A percentile compares a stretch with the other conserved stretches of the same genome.
These are phyloP conservation scores for Dioctria linearis DNA, from an alignment of 2,888 invertebrate genomes.

Conservation along the genomic window DNA sequence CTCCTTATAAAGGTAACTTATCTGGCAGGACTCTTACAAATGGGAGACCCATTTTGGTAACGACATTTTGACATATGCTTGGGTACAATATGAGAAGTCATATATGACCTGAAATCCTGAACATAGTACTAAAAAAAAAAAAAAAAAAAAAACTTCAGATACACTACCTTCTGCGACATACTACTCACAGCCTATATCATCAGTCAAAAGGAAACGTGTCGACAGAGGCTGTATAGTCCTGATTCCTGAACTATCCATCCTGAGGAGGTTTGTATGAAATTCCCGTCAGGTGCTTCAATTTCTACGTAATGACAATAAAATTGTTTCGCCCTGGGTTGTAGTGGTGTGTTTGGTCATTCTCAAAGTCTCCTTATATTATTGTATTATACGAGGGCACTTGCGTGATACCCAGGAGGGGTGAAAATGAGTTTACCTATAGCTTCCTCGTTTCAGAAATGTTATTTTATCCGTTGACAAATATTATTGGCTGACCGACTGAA, in stretches of 20 bases:
- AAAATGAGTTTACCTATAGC: too few relatives aligned
- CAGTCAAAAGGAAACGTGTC: constrained; percentile 35
- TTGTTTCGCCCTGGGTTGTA: constrained; percentile 3
- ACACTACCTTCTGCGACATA: constrained; percentile 15
- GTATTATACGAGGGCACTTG: too few relatives aligned
- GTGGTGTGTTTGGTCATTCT: too few relatives aligned
- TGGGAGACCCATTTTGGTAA: constrained; percentile 32
- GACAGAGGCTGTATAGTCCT: not conserved
- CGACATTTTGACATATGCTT: constrained; percentile 40
- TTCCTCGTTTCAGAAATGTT: too few relatives aligned
- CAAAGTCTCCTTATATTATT: too few relatives aligned
- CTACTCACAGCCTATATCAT: constrained; percentile 16
- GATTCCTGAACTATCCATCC: not conserved
- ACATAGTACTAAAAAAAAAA: not conserved
- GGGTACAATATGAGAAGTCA: constrained; percentile 23
- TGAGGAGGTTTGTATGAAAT: constrained; percentile 19
- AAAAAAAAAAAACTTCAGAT: not conserved
- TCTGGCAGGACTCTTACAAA: constrained; percentile 23
- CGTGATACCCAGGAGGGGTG: too few relatives aligned
- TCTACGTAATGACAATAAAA: constrained; percentile 36
- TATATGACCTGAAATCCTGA: not conserved
- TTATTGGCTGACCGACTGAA: too few relatives aligned
- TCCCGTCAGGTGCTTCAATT: constrained; percentile 35
- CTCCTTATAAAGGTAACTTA: constrained; percentile 34
- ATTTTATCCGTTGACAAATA: too few relatives aligned